These are phyloP conservation scores for Arbacia lixula DNA, from an alignment of 53 echinoderm and acorn worm species.

Conservation along the genomic window DNA sequence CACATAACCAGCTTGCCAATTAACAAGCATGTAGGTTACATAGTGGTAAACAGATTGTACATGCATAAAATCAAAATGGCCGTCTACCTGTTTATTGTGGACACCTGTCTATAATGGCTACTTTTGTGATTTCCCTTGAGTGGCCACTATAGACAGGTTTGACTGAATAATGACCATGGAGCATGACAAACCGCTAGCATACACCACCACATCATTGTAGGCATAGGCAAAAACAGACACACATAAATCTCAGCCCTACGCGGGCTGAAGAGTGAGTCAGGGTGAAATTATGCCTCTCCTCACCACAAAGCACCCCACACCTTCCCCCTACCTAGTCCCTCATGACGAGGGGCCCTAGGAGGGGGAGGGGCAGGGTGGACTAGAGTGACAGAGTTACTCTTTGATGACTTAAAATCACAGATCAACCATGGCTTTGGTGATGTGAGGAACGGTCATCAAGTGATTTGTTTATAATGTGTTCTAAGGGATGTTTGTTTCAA, in stretches of 20 bases:
- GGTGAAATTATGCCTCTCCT: slow-evolving; percentile 38
- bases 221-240: slow-evolving; percentile 47
- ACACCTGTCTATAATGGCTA: too few species aligned
- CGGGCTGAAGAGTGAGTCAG: neutral
- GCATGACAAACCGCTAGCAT: too few species aligned
- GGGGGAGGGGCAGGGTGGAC: neutral
- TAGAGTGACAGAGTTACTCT: neutral
- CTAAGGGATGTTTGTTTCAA: too few species aligned
- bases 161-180: too few species aligned
- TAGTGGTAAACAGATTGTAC: too few species aligned
- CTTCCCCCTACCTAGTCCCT: neutral
- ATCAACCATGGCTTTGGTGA: slow-evolving; percentile 28
- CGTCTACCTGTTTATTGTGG: too few species aligned
- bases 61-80: too few species aligned
- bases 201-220: neutral
- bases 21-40: too few species aligned
- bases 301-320: neutral
- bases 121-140: too few species aligned
- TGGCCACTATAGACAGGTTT: too few species aligned
- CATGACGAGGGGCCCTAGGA: neutral
- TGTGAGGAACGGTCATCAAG: slow-evolving; percentile 47
- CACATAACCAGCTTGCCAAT: too few species aligned
- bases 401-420: slow-evolving; percentile 49
- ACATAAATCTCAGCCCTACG: slow-evolving; percentile 8
- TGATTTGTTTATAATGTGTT: too few species aligned